Percentiles rank a stretch among this genome's conserved stretches.
Evolutionary conservation across 2,888 invertebrate species (phyloP).

Genomic region (Callosobruchus maculatus): DNA sequence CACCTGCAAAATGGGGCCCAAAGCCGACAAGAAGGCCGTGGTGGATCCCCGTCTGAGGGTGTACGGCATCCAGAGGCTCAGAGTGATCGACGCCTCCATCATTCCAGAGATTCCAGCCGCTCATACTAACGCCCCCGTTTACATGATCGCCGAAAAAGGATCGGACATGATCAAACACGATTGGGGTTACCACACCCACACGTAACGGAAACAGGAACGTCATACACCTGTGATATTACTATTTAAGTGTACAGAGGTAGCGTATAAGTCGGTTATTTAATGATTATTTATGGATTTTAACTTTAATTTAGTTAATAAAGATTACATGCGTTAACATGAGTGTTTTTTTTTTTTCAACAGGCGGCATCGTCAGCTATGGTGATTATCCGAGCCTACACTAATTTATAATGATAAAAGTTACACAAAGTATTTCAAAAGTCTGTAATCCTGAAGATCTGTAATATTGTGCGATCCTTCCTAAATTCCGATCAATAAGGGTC

Average conservation of each 20-base stretch:
- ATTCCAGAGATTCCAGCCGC: constrained; percentile 75
- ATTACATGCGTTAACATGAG: background rate
- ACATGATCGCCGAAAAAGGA: constrained; percentile 80
- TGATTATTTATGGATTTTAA: background rate
- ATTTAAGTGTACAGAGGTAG: background rate
- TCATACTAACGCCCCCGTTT: constrained; percentile 74
- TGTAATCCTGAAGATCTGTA: no score
- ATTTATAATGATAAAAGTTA: no score
- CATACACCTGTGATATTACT: background rate
- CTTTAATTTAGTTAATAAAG: background rate
- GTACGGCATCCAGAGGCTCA: constrained; percentile 62
- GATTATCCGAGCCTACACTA: no score
- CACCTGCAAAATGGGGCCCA: constrained; percentile 65
- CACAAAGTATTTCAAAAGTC: no score
- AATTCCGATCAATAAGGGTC: no score
- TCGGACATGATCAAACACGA: constrained; percentile 65
- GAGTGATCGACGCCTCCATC: constrained; percentile 76
- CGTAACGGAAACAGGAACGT: background rate
- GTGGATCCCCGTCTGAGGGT: constrained; percentile 62
- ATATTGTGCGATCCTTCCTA: no score
- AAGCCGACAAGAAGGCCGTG: constrained; percentile 57
- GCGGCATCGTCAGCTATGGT: no score
- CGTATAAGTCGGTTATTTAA: background rate
- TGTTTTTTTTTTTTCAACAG: no score
- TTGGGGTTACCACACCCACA: constrained; percentile 35